A percentile compares a stretch with the other conserved stretches of the same genome.
Evolutionary conservation across 1,140 invertebrate species (phyloP).

Genomic region (Hycleus cichorii): DNA sequence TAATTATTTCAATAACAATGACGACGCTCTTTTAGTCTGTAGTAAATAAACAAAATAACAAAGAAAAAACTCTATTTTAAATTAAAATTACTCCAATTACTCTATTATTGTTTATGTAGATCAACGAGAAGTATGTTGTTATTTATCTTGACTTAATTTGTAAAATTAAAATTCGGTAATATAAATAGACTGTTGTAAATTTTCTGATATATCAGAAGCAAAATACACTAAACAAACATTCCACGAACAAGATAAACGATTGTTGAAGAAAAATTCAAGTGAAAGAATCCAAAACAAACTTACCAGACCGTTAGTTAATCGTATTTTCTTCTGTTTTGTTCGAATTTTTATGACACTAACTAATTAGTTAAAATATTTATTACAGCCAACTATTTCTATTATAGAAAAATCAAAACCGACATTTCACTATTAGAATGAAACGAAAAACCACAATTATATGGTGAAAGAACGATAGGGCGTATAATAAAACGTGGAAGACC

Average conservation of each 20-base stretch:
- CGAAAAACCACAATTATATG: too few species aligned
- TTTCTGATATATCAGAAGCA: conserved; percentile 2
- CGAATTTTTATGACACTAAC: conserved; percentile 2
- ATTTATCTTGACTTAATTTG: too few species aligned
- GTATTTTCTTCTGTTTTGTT: conserved; percentile 1
- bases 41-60: too few species aligned
- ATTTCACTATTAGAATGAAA: too few species aligned
- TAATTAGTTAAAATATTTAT: conserved; percentile 5
- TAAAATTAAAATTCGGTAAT: background rate
- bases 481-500: too few species aligned
- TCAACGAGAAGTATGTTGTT: too few species aligned
- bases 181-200: conserved; percentile 10
- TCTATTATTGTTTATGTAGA: too few species aligned
- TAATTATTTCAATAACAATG: conserved; percentile 13
- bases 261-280: conserved; percentile 10
- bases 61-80: too few species aligned
- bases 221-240: conserved; percentile 11
- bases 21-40: background rate
- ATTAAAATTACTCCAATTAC: too few species aligned
- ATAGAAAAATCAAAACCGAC: background rate
- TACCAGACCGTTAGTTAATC: background rate
- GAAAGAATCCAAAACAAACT: conserved; percentile 13
- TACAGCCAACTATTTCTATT: background rate
- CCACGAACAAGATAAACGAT: conserved; percentile 11
- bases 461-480: too few species aligned